Conservation (phyloP, 2,888 invertebrate genomes). For the Acanthacorydalis orientalis region DNA sequence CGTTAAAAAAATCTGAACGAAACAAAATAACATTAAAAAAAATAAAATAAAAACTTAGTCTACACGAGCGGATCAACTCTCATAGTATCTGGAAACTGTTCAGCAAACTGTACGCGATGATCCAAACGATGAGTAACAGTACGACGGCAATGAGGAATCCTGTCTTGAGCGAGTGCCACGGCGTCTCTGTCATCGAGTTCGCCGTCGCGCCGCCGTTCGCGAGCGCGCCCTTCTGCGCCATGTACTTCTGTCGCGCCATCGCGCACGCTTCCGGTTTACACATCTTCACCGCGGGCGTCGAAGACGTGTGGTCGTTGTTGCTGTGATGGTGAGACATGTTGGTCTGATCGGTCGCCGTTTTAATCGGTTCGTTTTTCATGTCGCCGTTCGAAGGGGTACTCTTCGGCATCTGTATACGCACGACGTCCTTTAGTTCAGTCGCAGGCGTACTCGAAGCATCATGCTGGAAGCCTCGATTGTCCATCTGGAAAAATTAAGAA, state of each 20-base stretch:
- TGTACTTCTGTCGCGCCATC: slow-evolving; percentile 19
- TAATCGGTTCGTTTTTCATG: slow-evolving; percentile 14
- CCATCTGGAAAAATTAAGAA: slow-evolving; percentile 27
- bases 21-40: no score
- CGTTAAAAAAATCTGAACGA: no score
- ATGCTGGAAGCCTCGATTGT: slow-evolving; percentile 22
- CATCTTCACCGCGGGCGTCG: slow-evolving; percentile 12
- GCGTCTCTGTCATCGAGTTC: slow-evolving; percentile 21
- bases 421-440: slow-evolving; percentile 21
- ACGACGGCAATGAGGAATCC: slow-evolving; percentile 28
- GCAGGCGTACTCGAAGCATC: slow-evolving; percentile 15
- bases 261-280: slow-evolving; percentile 25
- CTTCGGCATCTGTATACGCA: slow-evolving; percentile 17
- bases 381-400: slow-evolving; percentile 12
- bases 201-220: not conserved
- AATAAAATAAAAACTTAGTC: no score
- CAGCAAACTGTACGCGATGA: slow-evolving; percentile 22
- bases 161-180: slow-evolving; percentile 33
- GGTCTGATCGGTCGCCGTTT: slow-evolving; percentile 10
- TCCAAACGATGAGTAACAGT: slow-evolving; percentile 29
- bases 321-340: slow-evolving; percentile 8
- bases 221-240: slow-evolving; percentile 14
- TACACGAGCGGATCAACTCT: not conserved
- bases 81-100: not conserved
- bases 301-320: slow-evolving; percentile 1